Evolutionary conservation across 2,797 vertebrate genomes (phyloP), one percentile per base, ranked within the genome.

Genomic region (Dermochelys coriacea): DNA sequence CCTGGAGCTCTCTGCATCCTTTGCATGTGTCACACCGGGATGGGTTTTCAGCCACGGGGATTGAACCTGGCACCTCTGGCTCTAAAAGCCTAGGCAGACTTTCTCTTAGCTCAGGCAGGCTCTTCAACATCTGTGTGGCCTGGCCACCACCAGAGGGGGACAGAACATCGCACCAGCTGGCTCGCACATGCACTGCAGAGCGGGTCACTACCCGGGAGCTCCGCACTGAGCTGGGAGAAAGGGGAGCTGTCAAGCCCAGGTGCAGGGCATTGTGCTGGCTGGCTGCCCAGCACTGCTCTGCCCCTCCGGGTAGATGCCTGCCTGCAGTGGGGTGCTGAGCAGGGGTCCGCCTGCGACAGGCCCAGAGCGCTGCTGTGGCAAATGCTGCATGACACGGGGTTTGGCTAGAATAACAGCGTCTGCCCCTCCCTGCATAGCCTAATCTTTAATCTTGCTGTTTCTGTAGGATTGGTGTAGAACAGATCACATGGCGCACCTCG

Each of bases 11-110:
- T 85, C 25, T 49, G n/a, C 11, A 11, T 84, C 92, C 64, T 57
- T 75, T 1, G 0, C 0, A 0, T 75, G 68, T 23, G 16, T 6
- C 15, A 12, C 31, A 25, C 23, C 18, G 2, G 31, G 64, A 6
- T 14, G 34, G 27, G 1, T 18, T 37, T n/a, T 64, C 47, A 81
- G 51, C 31, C 6, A 19, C 5, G 12, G 37, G 57, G 57, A 59
- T 59, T 59, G 57, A 31, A 59, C 71, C 18, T 45, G 37, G 18
- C 18, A 41, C 41, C 18, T 37, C 71, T 2, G 37, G 18, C 3
- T 52, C 7, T 21, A 52, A 52, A 52, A 21, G 51, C 7, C 7
- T 8, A 52, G 51, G 23, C 16, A 74, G 71, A 75, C 71, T 45
- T 45, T 45, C 37, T 68, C 16, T 77, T 74, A 2, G 68, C 12